Evolutionary conservation across 2,888 invertebrate species (phyloP), one percentile per base, ranked within the genome.

Genomic region (Heterodera filipjevi): DNA sequence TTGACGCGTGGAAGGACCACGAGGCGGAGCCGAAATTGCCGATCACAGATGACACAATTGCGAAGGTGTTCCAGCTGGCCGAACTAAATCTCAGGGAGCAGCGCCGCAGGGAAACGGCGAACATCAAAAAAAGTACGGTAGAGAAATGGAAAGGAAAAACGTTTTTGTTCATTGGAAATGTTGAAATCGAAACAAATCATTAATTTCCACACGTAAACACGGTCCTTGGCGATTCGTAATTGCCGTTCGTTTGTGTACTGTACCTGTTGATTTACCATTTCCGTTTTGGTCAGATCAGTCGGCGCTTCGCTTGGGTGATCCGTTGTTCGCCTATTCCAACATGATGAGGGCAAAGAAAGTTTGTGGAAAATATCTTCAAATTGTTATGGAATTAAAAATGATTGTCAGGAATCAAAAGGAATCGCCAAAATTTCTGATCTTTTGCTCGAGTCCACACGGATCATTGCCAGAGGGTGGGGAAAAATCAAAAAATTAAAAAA

Each of bases 361-460:
- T 30, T 3, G 32, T 32, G 35, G 0, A 2, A 2, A 1, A 32
- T 16, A 22, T 68, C 3, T 8, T 3, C 10, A 14, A 68, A 68
- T 68, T 6, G 22, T 35, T 33, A 10, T 32, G 49, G 27, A 84
- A 86, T 32, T 87, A 87, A 77, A 82, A 84, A 59, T 6, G 59
- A 27, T n/a, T n/a, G n/a, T 64, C 53, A 30, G 68, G 86, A 86
- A 64, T 85, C 86, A 6, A 83, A 85, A 39, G 82, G 84, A 53
- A 83, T 85, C 3, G 84, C 86, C 32, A 85, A 85, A 70, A 85
- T 87, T 35, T 87, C 89, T 10, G 83, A 84, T 8, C 79, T 88
- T 46, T 82, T 89, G 33, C 81, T 89, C 53, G 87, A 89, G 70
- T 86, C 87, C 2, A 89, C 89, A 0, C 85, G 87, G 70, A 81